A percentile compares a stretch with the other conserved stretches of the same genome.
These are phyloP conservation scores for Cirrhinus mrigala DNA, from an alignment of 2,797 vertebrate species.

Conservation along the genomic window DNA sequence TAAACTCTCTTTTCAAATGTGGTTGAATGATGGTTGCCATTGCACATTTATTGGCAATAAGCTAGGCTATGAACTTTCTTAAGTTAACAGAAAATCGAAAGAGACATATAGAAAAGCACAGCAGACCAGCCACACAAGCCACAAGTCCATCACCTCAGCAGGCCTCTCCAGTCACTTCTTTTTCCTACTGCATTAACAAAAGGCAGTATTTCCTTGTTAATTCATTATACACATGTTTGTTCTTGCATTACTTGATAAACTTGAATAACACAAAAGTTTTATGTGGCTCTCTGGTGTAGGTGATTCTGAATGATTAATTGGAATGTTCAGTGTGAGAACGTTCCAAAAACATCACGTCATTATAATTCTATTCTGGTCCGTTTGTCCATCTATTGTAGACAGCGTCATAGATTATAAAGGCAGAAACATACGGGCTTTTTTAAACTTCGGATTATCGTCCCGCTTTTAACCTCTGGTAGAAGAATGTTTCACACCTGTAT, in stretches of 20 bases:
- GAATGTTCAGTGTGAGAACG: background rate
- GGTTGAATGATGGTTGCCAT: conserved; percentile 30
- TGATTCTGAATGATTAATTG: background rate
- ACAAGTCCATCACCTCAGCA: conserved; percentile 28
- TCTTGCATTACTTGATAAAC: conserved; percentile 5
- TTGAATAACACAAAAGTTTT: background rate
- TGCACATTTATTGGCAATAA: conserved; percentile 35
- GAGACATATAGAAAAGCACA: conserved; percentile 37
- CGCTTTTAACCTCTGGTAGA: background rate
- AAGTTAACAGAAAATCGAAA: conserved; percentile 43
- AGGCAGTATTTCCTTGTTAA: conserved; percentile 4
- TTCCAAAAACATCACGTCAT: background rate
- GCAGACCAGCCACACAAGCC: conserved; percentile 18
- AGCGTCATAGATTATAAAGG: background rate
- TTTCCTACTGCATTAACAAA: background rate
- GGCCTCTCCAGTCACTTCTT: conserved; percentile 24
- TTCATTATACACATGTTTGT: conserved; percentile 18
- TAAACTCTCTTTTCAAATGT: conserved; percentile 31
- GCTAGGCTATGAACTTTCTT: conserved; percentile 28
- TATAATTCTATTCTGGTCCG: background rate
- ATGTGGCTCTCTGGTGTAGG: background rate
- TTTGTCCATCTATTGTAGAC: background rate
- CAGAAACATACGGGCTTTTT: background rate
- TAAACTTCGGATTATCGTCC: background rate
- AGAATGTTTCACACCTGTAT: background rate